Base-by-base conservation (phyloP, 2,888 invertebrate species). In the Meloe dianella region DNA sequence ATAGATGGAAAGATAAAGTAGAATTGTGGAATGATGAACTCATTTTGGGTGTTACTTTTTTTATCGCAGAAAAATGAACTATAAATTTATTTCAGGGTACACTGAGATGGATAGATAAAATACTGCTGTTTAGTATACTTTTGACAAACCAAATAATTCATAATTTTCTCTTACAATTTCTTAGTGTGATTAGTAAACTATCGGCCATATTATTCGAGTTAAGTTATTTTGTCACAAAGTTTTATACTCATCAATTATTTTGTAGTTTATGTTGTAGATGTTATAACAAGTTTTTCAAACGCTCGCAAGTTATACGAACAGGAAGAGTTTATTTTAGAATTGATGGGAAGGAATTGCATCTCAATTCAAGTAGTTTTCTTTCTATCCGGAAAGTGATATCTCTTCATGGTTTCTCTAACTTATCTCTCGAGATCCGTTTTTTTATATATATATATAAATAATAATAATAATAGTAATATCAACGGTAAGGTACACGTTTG, bases 291-390 rank as follows among this genome's bases (percentile, higher is more conserved):
- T 51, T 51, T 51, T 51, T 51, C 51, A 51, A 14, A 51, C 14
- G 12, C 1, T 24, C 10, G 51, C 22, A 51, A 24, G 4, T 51
- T 51, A 51, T 51, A 22, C 51, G 51, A 51, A 51, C 24, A 51
- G 51, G 51, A 51, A 51, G 51, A 51, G 51, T 51, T 51, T 51
- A 22, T 51, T 51, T 51, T 51, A 24, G 24, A 51, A 51, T 51
- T 51, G 51, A 51, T 51, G 51, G 24, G 22, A 51, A 51, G 51
- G 51, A 51, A 51, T 51, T 51, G 51, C 51, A 51, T 51, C 41
- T 41, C 51, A 51, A 51, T 51, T 51, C 51, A 51, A 51, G 51
- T 51, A 51, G 24, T 51, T 51, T 22, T 51, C 24, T 51, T 51
- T 51, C 22, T 24, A 20, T 24, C 51, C 51, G 51, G 51, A 51